These are phyloP conservation scores for Anarhynchus alexandrinus DNA, from an alignment of 2,113 vertebrate species.

Conservation along the genomic window DNA sequence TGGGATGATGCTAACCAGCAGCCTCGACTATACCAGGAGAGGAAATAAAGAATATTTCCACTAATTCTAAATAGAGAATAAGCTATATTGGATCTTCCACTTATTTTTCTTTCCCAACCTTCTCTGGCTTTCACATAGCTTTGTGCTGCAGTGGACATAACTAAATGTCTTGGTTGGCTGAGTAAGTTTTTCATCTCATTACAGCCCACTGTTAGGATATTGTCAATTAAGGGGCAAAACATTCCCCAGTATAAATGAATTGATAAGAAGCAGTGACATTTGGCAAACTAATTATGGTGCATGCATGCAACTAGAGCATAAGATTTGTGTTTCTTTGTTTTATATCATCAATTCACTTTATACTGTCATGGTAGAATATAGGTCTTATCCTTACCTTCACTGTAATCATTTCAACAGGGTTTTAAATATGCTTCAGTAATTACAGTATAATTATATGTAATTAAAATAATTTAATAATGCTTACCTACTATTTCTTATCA, in stretches of 20 bases:
- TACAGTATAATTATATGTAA: neutral
- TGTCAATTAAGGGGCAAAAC: slow-evolving; percentile 44
- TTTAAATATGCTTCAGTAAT: neutral
- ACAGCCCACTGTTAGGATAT: neutral
- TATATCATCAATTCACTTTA: neutral
- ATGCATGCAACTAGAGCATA: neutral
- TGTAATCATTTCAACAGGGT: neutral
- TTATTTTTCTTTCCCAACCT: neutral
- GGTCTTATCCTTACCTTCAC: neutral
- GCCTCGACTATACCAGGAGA: neutral
- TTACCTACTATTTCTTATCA: neutral
- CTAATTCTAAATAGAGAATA: neutral
- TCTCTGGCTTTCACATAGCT: neutral
- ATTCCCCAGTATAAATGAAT: slow-evolving; percentile 16
- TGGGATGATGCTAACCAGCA: neutral
- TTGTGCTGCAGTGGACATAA: neutral
- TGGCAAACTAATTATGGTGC: neutral
- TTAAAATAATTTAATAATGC: neutral
- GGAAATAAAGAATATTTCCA: neutral
- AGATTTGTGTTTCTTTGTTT: neutral
- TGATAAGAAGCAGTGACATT: slow-evolving; percentile 32
- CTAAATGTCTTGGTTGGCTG: slow-evolving; percentile 37
- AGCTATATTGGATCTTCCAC: neutral
- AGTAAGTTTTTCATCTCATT: slow-evolving; percentile 24
- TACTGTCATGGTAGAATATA: neutral